Percentiles rank a stretch among this genome's conserved stretches.
Evolutionary conservation across 2,113 vertebrate species (phyloP).

Genomic region (Carassius carassius): DNA sequence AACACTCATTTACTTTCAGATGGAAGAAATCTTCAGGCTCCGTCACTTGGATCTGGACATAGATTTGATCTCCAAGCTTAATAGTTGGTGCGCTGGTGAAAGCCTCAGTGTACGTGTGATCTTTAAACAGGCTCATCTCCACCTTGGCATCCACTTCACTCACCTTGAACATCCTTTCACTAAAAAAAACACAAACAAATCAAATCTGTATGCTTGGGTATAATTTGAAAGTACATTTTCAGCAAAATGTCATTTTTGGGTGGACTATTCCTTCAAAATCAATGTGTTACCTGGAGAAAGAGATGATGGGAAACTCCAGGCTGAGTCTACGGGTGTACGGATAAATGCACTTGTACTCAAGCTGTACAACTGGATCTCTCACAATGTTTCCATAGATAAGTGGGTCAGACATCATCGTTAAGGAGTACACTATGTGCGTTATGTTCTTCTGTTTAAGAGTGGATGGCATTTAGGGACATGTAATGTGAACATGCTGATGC

Average conservation of each 20-base stretch:
- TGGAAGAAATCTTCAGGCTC: conserved; percentile 71
- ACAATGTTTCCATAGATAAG: conserved; percentile 65
- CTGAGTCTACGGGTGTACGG: conserved; percentile 69
- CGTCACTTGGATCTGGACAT: conserved; percentile 67
- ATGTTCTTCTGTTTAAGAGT: conserved; percentile 66
- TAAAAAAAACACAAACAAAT: conserved; percentile 41
- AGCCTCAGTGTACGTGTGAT: conserved; percentile 61
- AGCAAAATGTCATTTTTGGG: no score
- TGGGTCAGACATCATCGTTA: conserved; percentile 67
- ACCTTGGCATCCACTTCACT: conserved; percentile 69
- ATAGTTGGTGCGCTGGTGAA: conserved; percentile 65
- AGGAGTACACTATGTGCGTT: conserved; percentile 68
- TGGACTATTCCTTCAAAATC: background rate
- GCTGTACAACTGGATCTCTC: conserved; percentile 66
- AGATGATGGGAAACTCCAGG: conserved; percentile 64
- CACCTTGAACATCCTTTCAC: conserved; percentile 50
- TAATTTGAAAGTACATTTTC: no score
- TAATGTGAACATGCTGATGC: background rate
- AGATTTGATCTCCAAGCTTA: conserved; percentile 71
- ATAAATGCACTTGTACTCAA: conserved; percentile 72
- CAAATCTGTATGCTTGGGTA: background rate
- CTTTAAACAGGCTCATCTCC: conserved; percentile 68
- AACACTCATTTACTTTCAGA: conserved; percentile 71
- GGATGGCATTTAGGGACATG: background rate
- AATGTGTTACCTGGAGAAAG: conserved; percentile 65